Base-by-base conservation (phyloP, 1,140 invertebrate genomes). In the Arion vulgaris region DNA sequence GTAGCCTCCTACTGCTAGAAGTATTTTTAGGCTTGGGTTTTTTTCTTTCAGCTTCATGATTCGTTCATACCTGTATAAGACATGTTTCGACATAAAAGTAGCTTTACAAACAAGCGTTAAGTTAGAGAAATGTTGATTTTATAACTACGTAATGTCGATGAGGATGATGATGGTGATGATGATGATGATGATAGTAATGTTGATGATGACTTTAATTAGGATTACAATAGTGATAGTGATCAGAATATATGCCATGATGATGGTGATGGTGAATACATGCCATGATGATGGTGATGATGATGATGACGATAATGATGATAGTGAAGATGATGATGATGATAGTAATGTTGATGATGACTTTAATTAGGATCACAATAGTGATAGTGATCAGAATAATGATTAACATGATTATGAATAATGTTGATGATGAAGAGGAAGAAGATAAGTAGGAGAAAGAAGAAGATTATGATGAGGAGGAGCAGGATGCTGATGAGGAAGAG, bases 1-100 rank as follows among this genome's bases (percentile, higher is more conserved):
- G 97, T 97, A 99, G 0, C 98, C 97, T 15, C 98, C 98, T 82
- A 98, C 96, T 5, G 97, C 97, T 80, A 98, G 62, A 11, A 68
- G 34, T 23, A 78, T 36, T 39, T 66, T 78, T 13, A 78, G 28
- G 26, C 7, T 66, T 4, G 62, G 51, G 26, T 78, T 78, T 66
- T 23, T 66, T 13, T 66, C 4, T 66, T 62, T 78, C 26, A 78
- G 57, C 19, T 68, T 39, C 53, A 78, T 78, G 32, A n/a, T 36
- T 15, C 76, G 51, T 2, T 51, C 41, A 36, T 66, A 78, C 76
- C 62, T 78, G 51, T 11, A 53, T 13, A 66, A 68, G 23, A n/a
- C 23, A 57, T 15, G 15, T 45, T 5, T 45, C 15, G 15, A 45
- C 41, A 45, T 7, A 45, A 45, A 45, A 45, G n/a, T n/a, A n/a